These are phyloP conservation scores for Ochropacha duplaris DNA, from an alignment of 2,888 invertebrate genomes.

Conservation along the genomic window DNA sequence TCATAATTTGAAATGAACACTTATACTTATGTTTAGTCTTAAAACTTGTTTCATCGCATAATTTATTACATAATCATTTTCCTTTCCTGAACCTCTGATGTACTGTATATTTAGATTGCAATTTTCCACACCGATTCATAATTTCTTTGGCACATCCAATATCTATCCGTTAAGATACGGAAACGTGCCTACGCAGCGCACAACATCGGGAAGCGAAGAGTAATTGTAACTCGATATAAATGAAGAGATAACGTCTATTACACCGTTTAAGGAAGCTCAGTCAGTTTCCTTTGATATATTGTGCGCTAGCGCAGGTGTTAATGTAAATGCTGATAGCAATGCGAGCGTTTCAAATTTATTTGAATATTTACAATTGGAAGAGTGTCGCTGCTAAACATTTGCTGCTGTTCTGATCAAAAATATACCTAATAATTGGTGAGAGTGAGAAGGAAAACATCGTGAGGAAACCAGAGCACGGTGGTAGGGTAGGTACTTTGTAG, in stretches of 20 bases:
- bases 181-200: constrained; percentile 55
- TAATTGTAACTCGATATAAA: constrained; percentile 73
- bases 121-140: constrained; percentile 32
- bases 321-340: constrained; percentile 11
- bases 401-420: background rate
- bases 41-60: background rate
- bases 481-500: too few relatives aligned
- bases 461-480: too few relatives aligned
- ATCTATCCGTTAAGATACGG: constrained; percentile 45
- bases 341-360: constrained; percentile 3
- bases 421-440: too few relatives aligned
- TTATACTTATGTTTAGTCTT: background rate
- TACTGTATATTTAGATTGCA: constrained; percentile 2
- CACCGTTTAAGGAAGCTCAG: constrained; percentile 68
- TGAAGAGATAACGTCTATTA: constrained; percentile 70
- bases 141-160: constrained; percentile 51
- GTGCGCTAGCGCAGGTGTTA: constrained; percentile 30
- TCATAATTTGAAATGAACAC: background rate
- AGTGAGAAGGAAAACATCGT: too few relatives aligned
- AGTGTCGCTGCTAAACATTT: background rate
- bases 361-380: constrained; percentile 2
- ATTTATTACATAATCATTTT: background rate
- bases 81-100: background rate
- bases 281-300: constrained; percentile 47
- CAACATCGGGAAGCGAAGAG: constrained; percentile 59